These are phyloP conservation scores for Aulostomus chinensis DNA, from an alignment of 2,797 vertebrate species.

Conservation along the genomic window DNA sequence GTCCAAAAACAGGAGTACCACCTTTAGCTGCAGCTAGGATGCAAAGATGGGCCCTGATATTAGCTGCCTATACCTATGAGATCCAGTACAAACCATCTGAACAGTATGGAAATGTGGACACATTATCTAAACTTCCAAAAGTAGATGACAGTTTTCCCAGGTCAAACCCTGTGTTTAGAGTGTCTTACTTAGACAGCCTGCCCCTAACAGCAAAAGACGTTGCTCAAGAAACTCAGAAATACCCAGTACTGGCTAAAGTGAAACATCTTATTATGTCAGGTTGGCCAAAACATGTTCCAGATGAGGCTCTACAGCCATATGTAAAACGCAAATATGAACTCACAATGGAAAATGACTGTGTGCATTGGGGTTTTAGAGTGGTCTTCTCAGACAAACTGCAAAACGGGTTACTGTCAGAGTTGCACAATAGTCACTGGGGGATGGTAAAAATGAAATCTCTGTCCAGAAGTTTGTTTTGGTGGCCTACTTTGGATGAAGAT, in stretches of 20 bases:
- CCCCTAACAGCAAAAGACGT: neutral
- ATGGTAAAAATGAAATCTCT: constrained; percentile 33
- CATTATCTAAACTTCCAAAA: constrained; percentile 11
- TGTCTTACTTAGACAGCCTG: constrained; percentile 1
- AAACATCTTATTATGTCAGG: too few relatives aligned
- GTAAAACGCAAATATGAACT: constrained; percentile 1
- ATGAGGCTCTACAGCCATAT: too few relatives aligned
- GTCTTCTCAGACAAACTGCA: constrained; percentile 4
- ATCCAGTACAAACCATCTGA: constrained; percentile 20
- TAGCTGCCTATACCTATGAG: constrained; percentile 29
- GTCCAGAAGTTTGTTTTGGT: neutral
- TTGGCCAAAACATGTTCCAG: too few relatives aligned
- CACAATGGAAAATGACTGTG: constrained; percentile 2
- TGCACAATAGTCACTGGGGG: constrained; percentile 34
- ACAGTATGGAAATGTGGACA: constrained; percentile 31
- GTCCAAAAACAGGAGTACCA: neutral
- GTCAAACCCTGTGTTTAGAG: constrained; percentile 11
- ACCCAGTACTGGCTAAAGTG: too few relatives aligned
- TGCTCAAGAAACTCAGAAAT: neutral
- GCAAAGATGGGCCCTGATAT: constrained; percentile 26
- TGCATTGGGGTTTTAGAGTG: constrained; percentile 7
- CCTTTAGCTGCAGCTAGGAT: constrained; percentile 15
- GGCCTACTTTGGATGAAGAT: neutral
- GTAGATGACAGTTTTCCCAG: constrained; percentile 1
- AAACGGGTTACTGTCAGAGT: constrained; percentile 14